Evolutionary conservation across 2,797 vertebrate genomes (phyloP), one percentile per base, ranked within the genome.

Genomic region (Hapalemur alaotrensis): DNA sequence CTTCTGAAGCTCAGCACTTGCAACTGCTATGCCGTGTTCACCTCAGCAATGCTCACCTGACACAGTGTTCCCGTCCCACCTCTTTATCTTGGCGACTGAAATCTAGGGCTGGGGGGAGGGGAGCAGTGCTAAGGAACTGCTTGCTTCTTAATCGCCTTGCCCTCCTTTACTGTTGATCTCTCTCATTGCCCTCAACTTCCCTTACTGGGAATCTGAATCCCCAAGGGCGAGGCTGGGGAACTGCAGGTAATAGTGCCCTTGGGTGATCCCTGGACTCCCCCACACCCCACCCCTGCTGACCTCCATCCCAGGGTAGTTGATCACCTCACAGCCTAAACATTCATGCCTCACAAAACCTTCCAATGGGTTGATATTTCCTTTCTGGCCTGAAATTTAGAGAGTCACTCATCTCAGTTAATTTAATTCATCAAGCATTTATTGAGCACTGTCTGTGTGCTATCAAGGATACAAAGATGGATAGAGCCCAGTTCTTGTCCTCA

Each of bases 341-440:
- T 30, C 46, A n/a, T 52, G 46, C 70, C 54, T 92, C 54, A 84
- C n/a, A 72, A 84, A 73, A 43, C 41, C 67, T 25, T 12, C 75
- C 38, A 25, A n/a, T 8, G 20, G 35, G 5, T 17, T 25, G n/a
- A 6, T 50, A 10, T 86, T 86, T 89, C 61, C 79, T 82, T 91
- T 30, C 46, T 95, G 75, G 38, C 22, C 69, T 92, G 57, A 91
- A 72, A 57, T 48, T n/a, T 22, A 48, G 54, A 52, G 63, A 80
- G 38, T 63, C n/a, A 79, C 30, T 52, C n/a, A 61, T 72, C 70
- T 73, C 20, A 35, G 35, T 76, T 83, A 88, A 87, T 72, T 89
- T 54, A 81, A 32, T 38, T 79, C 30, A 79, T 43, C 23, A 46
- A 73, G 28, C 11, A 43, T 67, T 73, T 89, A 67, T 28, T 67